Evolutionary conservation across 2,888 invertebrate genomes (phyloP).

Genomic region (Phrixothrix hirtus): DNA sequence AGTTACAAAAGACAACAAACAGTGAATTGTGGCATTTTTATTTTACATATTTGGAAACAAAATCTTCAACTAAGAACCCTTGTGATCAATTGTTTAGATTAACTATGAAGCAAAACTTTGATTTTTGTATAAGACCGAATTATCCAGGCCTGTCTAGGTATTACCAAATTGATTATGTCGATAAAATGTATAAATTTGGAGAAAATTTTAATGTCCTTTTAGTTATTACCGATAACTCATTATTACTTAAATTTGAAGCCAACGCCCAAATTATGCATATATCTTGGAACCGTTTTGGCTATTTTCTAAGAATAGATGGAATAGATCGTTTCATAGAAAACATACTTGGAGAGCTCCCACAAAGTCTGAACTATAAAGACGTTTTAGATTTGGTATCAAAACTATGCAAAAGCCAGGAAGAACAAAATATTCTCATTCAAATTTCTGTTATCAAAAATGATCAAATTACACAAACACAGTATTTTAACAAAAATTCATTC

Average conservation of each 20-base stretch:
- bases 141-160: slow-evolving; percentile 45
- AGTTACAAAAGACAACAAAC: slow-evolving; percentile 9
- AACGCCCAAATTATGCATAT: slow-evolving; percentile 33
- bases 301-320: slow-evolving; percentile 36
- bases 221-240: slow-evolving; percentile 29
- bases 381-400: too few relatives aligned
- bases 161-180: slow-evolving; percentile 52
- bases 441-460: too few relatives aligned
- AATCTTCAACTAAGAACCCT: slow-evolving; percentile 45
- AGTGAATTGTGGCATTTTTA: slow-evolving; percentile 17
- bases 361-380: too few relatives aligned
- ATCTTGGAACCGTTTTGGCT: slow-evolving; percentile 15
- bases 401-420: too few relatives aligned
- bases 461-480: too few relatives aligned
- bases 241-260: slow-evolving; percentile 26
- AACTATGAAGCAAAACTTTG: slow-evolving; percentile 48
- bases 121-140: slow-evolving; percentile 45
- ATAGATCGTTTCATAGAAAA: slow-evolving; percentile 29
- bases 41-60: slow-evolving; percentile 8
- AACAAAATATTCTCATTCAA: too few relatives aligned
- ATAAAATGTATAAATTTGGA: slow-evolving; percentile 54
- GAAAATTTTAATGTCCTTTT: slow-evolving; percentile 44
- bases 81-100: slow-evolving; percentile 49
- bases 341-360: too few relatives aligned
- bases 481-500: too few relatives aligned